phyloP scores from a whole-genome alignment of 2,113 vertebrate genomes.

The Osmerus eperlanus region DNA sequence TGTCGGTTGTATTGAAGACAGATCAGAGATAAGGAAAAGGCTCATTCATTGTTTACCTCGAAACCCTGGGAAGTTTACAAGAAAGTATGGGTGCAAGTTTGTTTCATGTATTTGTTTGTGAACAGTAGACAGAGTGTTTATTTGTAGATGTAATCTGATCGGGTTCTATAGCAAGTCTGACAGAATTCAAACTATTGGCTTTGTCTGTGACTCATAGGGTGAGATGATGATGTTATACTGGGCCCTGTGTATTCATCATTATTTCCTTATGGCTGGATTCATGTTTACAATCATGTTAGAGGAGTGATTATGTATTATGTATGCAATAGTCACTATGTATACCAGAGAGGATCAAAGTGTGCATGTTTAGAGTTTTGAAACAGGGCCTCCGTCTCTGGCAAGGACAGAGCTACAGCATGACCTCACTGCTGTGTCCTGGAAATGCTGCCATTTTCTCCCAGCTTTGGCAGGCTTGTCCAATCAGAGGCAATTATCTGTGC shows the following conservation, averaged over 20 bases:
- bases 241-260: too few relatives aligned
- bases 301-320: too few relatives aligned
- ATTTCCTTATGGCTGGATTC: too few relatives aligned
- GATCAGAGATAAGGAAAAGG: conserved; percentile 9
- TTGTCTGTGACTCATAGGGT: too few relatives aligned
- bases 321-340: too few relatives aligned
- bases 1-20: neutral
- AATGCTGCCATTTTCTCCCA: conserved; percentile 13
- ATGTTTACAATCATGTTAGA: too few relatives aligned
- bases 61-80: conserved; percentile 1
- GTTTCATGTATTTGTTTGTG: neutral
- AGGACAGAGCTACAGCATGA: conserved; percentile 25
- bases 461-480: conserved; percentile 34
- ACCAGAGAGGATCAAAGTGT: too few relatives aligned
- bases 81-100: neutral
- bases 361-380: too few relatives aligned
- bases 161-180: too few relatives aligned
- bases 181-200: too few relatives aligned
- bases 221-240: too few relatives aligned
- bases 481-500: conserved; percentile 31
- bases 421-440: conserved; percentile 25
- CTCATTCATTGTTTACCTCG: neutral
- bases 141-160: neutral
- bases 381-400: conserved; percentile 3
- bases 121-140: neutral